Base-by-base conservation (phyloP, 2,113 vertebrate genomes). In the Candoia aspera region DNA sequence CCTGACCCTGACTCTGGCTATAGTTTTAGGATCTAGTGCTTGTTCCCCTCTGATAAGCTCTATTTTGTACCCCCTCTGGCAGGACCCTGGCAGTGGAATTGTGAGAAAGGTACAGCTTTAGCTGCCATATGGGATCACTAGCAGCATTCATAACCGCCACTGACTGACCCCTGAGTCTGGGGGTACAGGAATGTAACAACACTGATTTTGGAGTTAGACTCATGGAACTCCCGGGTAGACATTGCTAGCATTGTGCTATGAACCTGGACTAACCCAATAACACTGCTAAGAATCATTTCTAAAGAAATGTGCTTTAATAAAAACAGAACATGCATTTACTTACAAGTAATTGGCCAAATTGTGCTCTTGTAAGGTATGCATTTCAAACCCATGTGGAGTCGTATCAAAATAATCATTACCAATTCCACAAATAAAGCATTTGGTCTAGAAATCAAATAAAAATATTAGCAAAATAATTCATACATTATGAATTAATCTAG, bases 331-430 rank as follows among this genome's bases (percentile, higher is more conserved):
- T 29, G 29, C 79, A 68, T 92, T 86, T 97, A 99, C 99, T 99
- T 96, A 99, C 99, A 99, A 96, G 95, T 99, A 99, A 97, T 99
- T 99, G 94, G 99, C 99, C 95, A 99, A 95, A 96, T 99, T 99
- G 98, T 99, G 99, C 97, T 99, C 99, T 97, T 99, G 99, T 96
- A 99, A 97, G 8, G 99, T 99, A 86, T 99, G 99, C 64, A 98
- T 99, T 97, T 99, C 99, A 94, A 99, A 99, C 86, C 99, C 99
- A 37, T 99, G 99, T 58, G 99, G 99, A 0, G 98, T 99, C 0
- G 98, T 99, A 97, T 99, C 99, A 95, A 99, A 99, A 96, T 99
- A 99, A 94, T 99, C 99, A 64, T 99, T 99, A 84, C 99, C 99
- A 8, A 99, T 99, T 87, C 99, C 99, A 96, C 99, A 99, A 96